Evolutionary conservation across 2,113 vertebrate species (phyloP).

Genomic region (Lagopus muta): DNA sequence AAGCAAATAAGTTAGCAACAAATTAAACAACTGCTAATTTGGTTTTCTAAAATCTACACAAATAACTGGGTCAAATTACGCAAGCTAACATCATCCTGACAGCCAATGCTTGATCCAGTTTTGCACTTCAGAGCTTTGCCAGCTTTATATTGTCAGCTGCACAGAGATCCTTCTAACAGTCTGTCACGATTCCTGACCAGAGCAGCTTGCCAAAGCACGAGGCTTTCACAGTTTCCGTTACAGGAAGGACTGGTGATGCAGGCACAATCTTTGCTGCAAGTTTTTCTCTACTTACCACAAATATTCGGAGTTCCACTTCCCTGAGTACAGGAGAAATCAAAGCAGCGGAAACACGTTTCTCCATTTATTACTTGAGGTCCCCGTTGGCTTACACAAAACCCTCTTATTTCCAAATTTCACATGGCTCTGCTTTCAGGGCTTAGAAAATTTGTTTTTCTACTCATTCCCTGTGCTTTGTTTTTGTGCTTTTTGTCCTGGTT

Average conservation of each 20-base stretch:
- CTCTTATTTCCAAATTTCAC: neutral
- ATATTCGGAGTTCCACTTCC: neutral
- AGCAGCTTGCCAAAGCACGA: neutral
- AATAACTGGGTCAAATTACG: neutral
- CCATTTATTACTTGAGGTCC: neutral
- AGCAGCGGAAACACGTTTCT: neutral
- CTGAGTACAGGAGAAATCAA: conserved; percentile 1
- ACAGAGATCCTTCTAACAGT: neutral
- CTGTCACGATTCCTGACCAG: neutral
- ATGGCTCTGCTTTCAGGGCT: neutral
- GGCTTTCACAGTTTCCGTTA: neutral
- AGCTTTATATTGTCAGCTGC: neutral
- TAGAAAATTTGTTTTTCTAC: neutral
- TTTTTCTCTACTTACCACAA: conserved; percentile 7
- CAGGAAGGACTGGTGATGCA: neutral
- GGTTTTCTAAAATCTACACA: neutral
- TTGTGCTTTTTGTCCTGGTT: neutral
- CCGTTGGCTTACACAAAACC: neutral
- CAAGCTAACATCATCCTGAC: neutral
- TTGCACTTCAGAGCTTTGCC: neutral
- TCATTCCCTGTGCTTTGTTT: neutral
- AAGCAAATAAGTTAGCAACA: neutral
- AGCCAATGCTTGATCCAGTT: neutral
- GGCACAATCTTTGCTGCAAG: neutral
- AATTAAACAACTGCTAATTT: neutral